Base-by-base conservation (phyloP, 1,140 invertebrate species). In the Macrocentrus cingulum region DNA sequence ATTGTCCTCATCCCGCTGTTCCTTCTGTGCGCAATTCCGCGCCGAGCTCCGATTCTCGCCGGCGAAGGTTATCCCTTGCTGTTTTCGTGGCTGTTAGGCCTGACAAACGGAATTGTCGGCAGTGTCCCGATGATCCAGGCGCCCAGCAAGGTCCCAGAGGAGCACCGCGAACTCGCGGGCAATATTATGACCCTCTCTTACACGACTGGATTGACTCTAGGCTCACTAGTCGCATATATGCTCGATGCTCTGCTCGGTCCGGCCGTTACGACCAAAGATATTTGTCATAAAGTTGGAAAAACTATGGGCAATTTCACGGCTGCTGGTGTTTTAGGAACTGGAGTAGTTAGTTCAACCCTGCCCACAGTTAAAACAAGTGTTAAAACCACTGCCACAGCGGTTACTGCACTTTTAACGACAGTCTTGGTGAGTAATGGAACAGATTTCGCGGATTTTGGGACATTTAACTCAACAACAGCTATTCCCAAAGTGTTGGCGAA, bases 181-280 rank as follows among this genome's bases (percentile, higher is more conserved):
- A 95, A 96, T 66, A 92, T 95, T 64, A 96, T 96, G 92, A 95
- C 92, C 0, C 68, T 95, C 0, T 91, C 91, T 0, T 96, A 96
- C 70, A 93, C 89, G 67, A 84, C 91, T 36, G 92, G 93, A 1
- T 79, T 95, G 20, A 89, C 91, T 0, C 83, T 87, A 1, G 93
- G 93, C 1, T 91, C 91, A 0, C 73, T 91, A 1, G 84, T 91
- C 39, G 91, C 92, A 0, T 96, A 95, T 67, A 78, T 92, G 8
- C 79, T 95, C 51, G 86, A 94, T 66, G 84, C 84, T 1, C 84
- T 88, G 70, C 73, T 93, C 20, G 89, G 89, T 0, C 81, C 87
- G 6, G 81, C 84, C 13, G 64, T 83, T 0, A 64, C 71, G 37
- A 32, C 51, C 1, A 73, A 72, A 49, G 56, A 71, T 19, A 66